A percentile compares a stretch with the other conserved stretches of the same genome.
These are phyloP conservation scores for Dryobotodes eremita DNA, from an alignment of 2,888 invertebrate species.

Conservation along the genomic window DNA sequence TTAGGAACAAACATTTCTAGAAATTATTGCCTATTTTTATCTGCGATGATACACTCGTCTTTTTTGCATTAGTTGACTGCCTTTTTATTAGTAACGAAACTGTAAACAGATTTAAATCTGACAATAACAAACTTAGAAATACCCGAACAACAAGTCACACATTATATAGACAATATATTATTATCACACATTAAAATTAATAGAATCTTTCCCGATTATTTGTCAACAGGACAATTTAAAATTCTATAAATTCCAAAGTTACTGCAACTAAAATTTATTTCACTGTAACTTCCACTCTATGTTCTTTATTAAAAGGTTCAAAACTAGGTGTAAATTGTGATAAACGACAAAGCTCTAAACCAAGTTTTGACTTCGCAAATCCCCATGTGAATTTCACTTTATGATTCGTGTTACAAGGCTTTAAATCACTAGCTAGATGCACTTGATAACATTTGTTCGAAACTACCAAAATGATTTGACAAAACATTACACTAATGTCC, in stretches of 20 bases:
- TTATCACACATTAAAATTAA: slow-evolving; percentile 13
- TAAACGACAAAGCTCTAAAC: background rate
- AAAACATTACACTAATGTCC: slow-evolving; percentile 6
- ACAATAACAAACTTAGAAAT: background rate
- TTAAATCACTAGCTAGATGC: slow-evolving; percentile 18
- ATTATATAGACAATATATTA: too few relatives aligned
- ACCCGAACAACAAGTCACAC: background rate
- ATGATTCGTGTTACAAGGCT: slow-evolving; percentile 17
- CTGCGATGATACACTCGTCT: background rate
- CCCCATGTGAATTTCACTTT: slow-evolving; percentile 17
- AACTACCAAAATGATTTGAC: slow-evolving; percentile 25
- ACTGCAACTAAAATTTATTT: background rate
- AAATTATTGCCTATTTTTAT: slow-evolving; percentile 30
- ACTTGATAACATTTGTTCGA: slow-evolving; percentile 27
- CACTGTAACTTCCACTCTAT: slow-evolving; percentile 13
- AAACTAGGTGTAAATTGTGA: background rate
- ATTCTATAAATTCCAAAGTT: slow-evolving; percentile 43
- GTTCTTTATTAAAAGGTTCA: background rate
- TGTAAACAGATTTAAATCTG: background rate
- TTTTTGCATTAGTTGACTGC: background rate
- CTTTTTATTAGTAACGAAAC: background rate
- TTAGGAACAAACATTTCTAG: slow-evolving; percentile 18
- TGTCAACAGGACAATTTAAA: slow-evolving; percentile 32
- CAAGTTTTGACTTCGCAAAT: slow-evolving; percentile 1
- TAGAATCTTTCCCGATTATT: slow-evolving; percentile 14